Percentiles rank a stretch among this genome's conserved stretches.
These are phyloP conservation scores for Lepus americanus DNA, from an alignment of 2,113 vertebrate species.

Conservation along the genomic window DNA sequence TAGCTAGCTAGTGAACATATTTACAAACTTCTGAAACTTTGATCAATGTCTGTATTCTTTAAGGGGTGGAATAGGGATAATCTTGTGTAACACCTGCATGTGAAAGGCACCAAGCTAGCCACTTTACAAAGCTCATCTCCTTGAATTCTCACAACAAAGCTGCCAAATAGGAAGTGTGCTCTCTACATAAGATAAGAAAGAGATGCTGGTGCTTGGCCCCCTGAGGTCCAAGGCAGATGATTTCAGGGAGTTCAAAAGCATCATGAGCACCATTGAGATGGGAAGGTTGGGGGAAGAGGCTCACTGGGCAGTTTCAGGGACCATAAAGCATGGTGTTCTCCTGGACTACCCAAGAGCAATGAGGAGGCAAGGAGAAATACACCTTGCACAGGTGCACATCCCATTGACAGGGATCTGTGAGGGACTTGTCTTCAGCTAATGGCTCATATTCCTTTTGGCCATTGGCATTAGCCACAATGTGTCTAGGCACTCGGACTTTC, in stretches of 20 bases:
- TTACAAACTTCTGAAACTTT: not conserved
- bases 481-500: not conserved
- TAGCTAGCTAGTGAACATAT: not conserved
- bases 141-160: not conserved
- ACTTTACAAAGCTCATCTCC: not conserved
- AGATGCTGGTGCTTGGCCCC: not conserved
- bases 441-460: not conserved
- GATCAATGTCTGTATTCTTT: not conserved
- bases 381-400: no score
- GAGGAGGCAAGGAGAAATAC: not conserved
- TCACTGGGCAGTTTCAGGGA: not conserved
- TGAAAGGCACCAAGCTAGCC: not conserved
- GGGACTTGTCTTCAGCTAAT: not conserved
- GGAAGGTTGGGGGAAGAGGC: not conserved
- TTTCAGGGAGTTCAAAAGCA: not conserved
- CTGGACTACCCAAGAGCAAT: not conserved
- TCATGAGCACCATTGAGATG: not conserved
- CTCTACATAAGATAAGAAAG: not conserved
- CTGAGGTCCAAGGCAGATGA: not conserved
- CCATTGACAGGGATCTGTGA: fast-evolving
- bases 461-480: not conserved
- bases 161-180: not conserved
- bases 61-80: not conserved
- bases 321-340: no score
- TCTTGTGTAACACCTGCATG: not conserved